Evolutionary conservation across 2,797 vertebrate genomes (phyloP), one percentile per base, ranked within the genome.

Genomic region (Falco novaeseelandiae): DNA sequence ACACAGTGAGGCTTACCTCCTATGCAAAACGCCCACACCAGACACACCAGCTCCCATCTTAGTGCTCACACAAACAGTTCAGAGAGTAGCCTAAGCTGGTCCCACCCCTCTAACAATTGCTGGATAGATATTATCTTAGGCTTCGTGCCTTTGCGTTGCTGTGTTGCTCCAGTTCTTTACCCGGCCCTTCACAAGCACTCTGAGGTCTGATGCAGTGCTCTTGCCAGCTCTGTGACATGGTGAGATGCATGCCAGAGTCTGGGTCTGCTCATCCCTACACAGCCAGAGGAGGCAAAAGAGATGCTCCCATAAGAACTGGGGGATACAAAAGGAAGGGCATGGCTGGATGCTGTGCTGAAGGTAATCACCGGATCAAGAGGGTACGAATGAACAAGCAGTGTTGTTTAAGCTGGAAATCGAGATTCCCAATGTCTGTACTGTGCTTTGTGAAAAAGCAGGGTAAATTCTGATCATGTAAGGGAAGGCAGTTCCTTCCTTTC

Each of bases 101-200:
- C 26, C 3, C 36, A 85, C 13, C 2, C 16, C 34, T 48, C 11
- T n/a, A 38, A 59, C n/a, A 80, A 81, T 4, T 72, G 22, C 48
- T 77, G 15, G 8, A 27, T 5, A 71, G 34, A 6, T 74, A 67
- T 5, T 42, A 51, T 14, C n/a, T 74, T 20, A 20, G 21, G 5
- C 9, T 86, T 44, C 2, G 2, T 34, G 8, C 2, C 23, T 54
- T 58, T 34, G 32, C 0, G 0, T 27, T 77, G 34, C 34, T 79
- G 26, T 34, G 26, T 55, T n/a, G 23, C 12, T 69, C 25, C 40
- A 48, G 49, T 48, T 62, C 42, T 71, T 52, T 66, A 84, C 22
- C 6, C 83, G 36, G 34, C 7, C 44, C 15, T 63, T 42, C 79
- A 54, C 10, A 30, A 83, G n/a, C 22, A 26, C 29, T 30, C 3